Evolutionary conservation across 2,888 invertebrate species (phyloP).

Genomic region (Nomada ruficornis): DNA sequence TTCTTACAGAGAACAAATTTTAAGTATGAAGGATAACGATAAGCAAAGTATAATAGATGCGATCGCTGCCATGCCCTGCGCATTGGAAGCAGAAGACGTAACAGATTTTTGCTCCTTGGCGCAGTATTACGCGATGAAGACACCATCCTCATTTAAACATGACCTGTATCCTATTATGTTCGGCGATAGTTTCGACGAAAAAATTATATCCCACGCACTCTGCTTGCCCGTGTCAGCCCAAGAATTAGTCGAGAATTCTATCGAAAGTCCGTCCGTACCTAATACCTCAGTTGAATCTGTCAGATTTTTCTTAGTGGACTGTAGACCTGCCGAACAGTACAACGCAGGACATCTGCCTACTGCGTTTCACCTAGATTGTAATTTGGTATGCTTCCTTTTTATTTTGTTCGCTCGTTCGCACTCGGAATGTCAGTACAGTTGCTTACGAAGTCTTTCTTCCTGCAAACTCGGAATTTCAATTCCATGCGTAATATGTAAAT

Average conservation of each 20-base stretch:
- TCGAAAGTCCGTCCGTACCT: slow-evolving; percentile 86
- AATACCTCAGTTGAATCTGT: slow-evolving; percentile 86
- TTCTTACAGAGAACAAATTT: slow-evolving; percentile 89
- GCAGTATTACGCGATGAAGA: slow-evolving; percentile 97
- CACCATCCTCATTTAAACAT: slow-evolving; percentile 96
- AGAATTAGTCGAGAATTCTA: slow-evolving; percentile 94
- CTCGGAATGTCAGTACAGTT: too few species aligned
- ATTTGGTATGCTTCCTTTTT: slow-evolving; percentile 86
- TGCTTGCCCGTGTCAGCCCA: slow-evolving; percentile 98
- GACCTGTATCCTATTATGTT: slow-evolving; percentile 87
- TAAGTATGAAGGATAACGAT: slow-evolving; percentile 90
- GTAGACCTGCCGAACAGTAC: slow-evolving; percentile 96
- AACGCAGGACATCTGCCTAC: slow-evolving; percentile 98
- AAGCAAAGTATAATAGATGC: slow-evolving; percentile 89
- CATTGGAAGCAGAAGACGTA: slow-evolving; percentile 96
- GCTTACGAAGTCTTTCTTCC: too few species aligned
- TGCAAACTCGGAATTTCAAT: too few species aligned
- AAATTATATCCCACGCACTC: slow-evolving; percentile 91
- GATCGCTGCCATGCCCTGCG: slow-evolving; percentile 91
- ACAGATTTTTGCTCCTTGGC: slow-evolving; percentile 98
- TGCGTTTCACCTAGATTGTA: slow-evolving; percentile 98
- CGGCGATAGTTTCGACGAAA: slow-evolving; percentile 87
- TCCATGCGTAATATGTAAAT: too few species aligned
- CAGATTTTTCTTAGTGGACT: slow-evolving; percentile 98
- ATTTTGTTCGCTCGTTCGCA: too few species aligned